Percentiles rank a stretch among this genome's conserved stretches.
Evolutionary conservation across 2,888 invertebrate species (phyloP).

Genomic region (Conchocele bisecta): DNA sequence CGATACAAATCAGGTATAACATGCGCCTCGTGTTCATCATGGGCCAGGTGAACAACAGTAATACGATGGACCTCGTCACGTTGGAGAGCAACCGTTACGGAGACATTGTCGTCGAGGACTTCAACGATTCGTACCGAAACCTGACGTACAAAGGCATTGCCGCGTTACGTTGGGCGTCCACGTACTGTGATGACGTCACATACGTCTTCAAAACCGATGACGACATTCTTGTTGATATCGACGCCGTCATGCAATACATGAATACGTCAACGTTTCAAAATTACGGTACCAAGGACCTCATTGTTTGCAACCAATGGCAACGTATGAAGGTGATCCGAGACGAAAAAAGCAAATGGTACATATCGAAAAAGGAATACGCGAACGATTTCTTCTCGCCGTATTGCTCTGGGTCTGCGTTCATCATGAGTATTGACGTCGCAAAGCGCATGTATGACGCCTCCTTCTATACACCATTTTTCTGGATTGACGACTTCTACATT

Average conservation of each 20-base stretch:
- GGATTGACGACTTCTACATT: conserved; percentile 95
- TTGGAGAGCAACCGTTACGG: conserved; percentile 77
- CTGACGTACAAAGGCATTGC: conserved; percentile 83
- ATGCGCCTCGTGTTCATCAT: conserved; percentile 79
- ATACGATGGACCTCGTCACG: conserved; percentile 68
- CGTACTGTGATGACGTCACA: conserved; percentile 78
- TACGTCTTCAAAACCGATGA: conserved; percentile 84
- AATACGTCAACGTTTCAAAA: conserved; percentile 47
- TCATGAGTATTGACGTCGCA: conserved; percentile 87
- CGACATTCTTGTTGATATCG: conserved; percentile 83
- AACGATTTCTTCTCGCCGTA: conserved; percentile 82
- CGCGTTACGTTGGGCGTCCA: conserved; percentile 82
- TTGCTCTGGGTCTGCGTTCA: conserved; percentile 83
- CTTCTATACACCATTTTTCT: conserved; percentile 89
- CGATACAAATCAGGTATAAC: conserved; percentile 64
- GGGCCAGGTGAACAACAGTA: conserved; percentile 67
- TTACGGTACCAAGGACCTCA: conserved; percentile 57
- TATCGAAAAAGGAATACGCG: conserved; percentile 81
- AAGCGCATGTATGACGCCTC: conserved; percentile 86
- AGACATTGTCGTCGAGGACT: conserved; percentile 82
- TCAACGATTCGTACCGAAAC: conserved; percentile 83
- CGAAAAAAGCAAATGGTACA: conserved; percentile 83
- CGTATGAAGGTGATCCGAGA: conserved; percentile 82
- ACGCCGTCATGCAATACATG: conserved; percentile 80
- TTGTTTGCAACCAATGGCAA: conserved; percentile 82